Conservation (phyloP, 2,113 vertebrate species). For the Micromys minutus region DNA sequence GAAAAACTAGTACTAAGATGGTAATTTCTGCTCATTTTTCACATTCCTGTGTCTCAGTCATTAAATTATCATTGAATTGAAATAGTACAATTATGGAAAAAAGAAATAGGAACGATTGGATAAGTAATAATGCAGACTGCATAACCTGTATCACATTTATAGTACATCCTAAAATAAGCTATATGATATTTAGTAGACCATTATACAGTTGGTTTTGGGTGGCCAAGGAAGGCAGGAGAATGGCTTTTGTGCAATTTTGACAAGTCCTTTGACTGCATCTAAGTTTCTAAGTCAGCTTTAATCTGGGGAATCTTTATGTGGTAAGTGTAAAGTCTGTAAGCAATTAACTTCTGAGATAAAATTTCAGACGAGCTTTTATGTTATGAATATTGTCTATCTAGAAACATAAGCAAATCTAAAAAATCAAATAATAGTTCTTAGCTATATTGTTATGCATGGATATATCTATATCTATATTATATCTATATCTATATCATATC, state of each 20-base stretch:
- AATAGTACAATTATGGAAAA: not conserved
- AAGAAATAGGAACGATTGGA: not conserved
- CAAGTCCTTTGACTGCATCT: not conserved
- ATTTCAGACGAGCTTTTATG: not conserved
- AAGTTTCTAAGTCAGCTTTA: not conserved
- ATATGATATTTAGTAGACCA: not conserved
- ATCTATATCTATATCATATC: too few species aligned
- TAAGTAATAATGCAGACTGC: not conserved
- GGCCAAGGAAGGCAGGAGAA: not conserved
- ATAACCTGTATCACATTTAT: not conserved
- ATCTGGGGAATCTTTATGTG: not conserved
- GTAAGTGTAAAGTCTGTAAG: not conserved
- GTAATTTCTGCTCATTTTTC: not conserved
- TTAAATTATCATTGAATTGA: not conserved
- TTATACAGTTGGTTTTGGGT: fast-evolving
- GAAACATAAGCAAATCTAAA: not conserved
- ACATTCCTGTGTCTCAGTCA: not conserved
- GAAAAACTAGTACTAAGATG: not conserved
- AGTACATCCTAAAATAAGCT: not conserved
- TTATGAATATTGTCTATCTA: not conserved
- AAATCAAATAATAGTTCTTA: not conserved
- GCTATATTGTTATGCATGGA: not conserved
- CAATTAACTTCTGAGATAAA: not conserved
- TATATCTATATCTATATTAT: not conserved
- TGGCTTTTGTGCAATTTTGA: not conserved